Evolutionary conservation across 2,113 vertebrate genomes (phyloP).

Genomic region (Marcusenius ussheri): DNA sequence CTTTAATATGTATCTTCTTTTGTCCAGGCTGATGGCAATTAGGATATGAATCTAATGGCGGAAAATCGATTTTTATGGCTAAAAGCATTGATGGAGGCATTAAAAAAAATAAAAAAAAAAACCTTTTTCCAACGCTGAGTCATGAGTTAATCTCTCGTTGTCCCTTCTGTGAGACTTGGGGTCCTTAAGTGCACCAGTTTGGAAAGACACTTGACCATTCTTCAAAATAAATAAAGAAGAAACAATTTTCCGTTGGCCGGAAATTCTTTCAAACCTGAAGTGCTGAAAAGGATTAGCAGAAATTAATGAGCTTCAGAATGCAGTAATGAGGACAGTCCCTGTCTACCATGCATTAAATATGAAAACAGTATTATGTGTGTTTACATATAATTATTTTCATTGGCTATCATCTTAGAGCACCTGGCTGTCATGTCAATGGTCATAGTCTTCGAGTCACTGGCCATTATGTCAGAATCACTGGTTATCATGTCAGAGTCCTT

Average conservation of each 20-base stretch:
- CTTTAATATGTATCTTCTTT: background rate
- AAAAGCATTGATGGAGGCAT: background rate
- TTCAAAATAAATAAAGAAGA: background rate
- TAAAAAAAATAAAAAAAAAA: background rate
- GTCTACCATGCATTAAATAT: background rate
- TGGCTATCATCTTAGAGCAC: background rate
- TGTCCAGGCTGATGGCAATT: background rate
- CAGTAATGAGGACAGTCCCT: background rate
- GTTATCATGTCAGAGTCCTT: background rate
- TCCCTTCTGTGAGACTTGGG: background rate
- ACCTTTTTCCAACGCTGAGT: background rate
- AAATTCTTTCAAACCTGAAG: background rate
- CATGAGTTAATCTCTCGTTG: background rate
- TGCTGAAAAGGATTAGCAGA: background rate
- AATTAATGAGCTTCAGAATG: background rate
- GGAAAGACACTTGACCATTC: background rate
- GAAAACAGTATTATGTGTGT: background rate
- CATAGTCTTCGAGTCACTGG: background rate
- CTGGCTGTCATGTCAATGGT: background rate
- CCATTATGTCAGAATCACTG: background rate
- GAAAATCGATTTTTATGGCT: background rate
- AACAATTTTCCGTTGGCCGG: background rate
- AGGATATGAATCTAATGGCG: background rate
- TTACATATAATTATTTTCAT: background rate
- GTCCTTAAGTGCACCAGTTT: background rate